Evolutionary conservation across 2,113 vertebrate genomes (phyloP).

Genomic region (Vombatus ursinus): DNA sequence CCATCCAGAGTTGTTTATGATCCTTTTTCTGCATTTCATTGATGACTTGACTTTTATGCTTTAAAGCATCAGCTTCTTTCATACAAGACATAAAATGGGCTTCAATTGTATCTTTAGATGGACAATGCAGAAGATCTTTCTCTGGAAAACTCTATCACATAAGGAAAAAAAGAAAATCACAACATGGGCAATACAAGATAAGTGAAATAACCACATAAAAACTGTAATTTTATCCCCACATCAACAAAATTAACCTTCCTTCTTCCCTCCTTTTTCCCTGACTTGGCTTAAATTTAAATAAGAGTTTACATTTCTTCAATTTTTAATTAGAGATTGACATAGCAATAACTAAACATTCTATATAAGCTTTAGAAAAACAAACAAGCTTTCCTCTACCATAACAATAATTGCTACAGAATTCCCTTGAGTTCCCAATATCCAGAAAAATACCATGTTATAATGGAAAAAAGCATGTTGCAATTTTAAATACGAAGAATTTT

Average conservation of each 20-base stretch:
- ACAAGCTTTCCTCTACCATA: neutral
- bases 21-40: conserved; percentile 99
- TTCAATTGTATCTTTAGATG: conserved; percentile 94
- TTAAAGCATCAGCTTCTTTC: conserved; percentile 99
- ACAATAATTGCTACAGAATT: conserved; percentile 37
- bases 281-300: neutral
- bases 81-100: conserved; percentile 99
- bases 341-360: neutral
- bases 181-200: conserved; percentile 5
- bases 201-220: neutral
- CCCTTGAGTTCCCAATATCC: neutral
- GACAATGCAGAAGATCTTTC: conserved; percentile 94
- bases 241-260: neutral
- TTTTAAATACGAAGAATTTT: neutral
- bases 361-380: neutral
- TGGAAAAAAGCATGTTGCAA: neutral
- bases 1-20: conserved; percentile 99
- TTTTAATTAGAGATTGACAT: neutral
- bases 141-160: conserved; percentile 94
- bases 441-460: neutral
- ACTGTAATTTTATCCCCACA: neutral
- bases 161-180: conserved; percentile 45
- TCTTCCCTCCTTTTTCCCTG: neutral
- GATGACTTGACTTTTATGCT: conserved; percentile 99
- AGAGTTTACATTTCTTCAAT: neutral